These are phyloP conservation scores for Stenopsyche tienmushanensis DNA, from an alignment of 1,140 invertebrate species.

Conservation along the genomic window DNA sequence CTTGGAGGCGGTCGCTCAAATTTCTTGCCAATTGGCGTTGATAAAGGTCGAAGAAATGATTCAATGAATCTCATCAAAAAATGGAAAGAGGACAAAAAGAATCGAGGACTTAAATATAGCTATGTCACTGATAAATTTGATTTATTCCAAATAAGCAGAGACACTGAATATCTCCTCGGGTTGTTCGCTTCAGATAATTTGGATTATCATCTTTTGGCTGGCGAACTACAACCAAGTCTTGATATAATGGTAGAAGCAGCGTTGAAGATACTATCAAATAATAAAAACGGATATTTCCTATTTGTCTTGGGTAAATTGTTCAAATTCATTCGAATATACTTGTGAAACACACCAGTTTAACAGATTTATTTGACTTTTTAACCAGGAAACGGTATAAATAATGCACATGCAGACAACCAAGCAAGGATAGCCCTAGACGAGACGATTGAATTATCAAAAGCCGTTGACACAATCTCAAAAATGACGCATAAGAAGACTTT, in stretches of 20 bases:
- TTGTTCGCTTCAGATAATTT: conserved; percentile 59
- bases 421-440: conserved; percentile 69
- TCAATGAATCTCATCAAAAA: conserved; percentile 54
- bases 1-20: conserved; percentile 55
- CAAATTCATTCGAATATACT: not conserved
- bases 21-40: conserved; percentile 47
- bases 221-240: conserved; percentile 50
- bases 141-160: conserved; percentile 48
- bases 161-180: conserved; percentile 57
- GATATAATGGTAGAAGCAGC: conserved; percentile 75
- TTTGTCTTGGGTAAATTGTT: conserved; percentile 59
- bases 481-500: conserved; percentile 62
- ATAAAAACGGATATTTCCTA: conserved; percentile 65
- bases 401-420: conserved; percentile 67
- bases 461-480: conserved; percentile 60
- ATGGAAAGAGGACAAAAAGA: conserved; percentile 54
- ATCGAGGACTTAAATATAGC: conserved; percentile 46
- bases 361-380: not conserved
- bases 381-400: conserved; percentile 68
- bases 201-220: conserved; percentile 57
- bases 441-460: conserved; percentile 67
- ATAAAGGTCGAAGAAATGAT: conserved; percentile 44
- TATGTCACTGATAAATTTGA: conserved; percentile 44
- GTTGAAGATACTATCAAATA: conserved; percentile 66
- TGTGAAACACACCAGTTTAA: not conserved